Evolutionary conservation across 2,888 invertebrate genomes (phyloP).

Genomic region (Meganola albula): DNA sequence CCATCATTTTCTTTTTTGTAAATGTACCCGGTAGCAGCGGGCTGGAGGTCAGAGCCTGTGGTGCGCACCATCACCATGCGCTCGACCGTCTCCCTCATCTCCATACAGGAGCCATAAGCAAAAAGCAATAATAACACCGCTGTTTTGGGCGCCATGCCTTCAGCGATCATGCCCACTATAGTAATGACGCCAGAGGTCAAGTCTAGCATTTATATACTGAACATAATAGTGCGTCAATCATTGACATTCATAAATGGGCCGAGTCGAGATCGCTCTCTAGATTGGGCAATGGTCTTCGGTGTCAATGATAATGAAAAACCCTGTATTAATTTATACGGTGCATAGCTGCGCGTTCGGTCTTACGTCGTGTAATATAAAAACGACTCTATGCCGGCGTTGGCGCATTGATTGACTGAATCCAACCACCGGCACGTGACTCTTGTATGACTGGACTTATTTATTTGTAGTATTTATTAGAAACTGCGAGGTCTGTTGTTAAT

Average conservation of each 20-base stretch:
- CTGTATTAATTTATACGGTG: constrained; percentile 64
- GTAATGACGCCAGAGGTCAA: constrained; percentile 64
- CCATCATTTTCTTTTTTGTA: constrained; percentile 71
- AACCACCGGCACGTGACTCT: constrained; percentile 18
- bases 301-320: constrained; percentile 75
- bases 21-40: constrained; percentile 78
- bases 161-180: constrained; percentile 40
- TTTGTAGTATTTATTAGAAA: no score
- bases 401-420: constrained; percentile 8
- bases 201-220: constrained; percentile 64
- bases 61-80: constrained; percentile 76
- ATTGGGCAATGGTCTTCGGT: constrained; percentile 72
- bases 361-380: constrained; percentile 28
- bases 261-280: constrained; percentile 60
- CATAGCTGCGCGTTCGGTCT: constrained; percentile 53
- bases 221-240: constrained; percentile 56
- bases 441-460: constrained; percentile 5
- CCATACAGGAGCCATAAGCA: constrained; percentile 50
- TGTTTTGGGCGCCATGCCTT: constrained; percentile 54
- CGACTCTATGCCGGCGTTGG: constrained; percentile 16
- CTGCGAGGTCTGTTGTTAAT: no score
- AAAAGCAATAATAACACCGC: constrained; percentile 42
- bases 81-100: constrained; percentile 69
- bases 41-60: constrained; percentile 77
- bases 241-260: constrained; percentile 69